These are phyloP conservation scores for Caenorhabditis sp. DNA, from an alignment of 2,888 invertebrate genomes.

Conservation along the genomic window DNA sequence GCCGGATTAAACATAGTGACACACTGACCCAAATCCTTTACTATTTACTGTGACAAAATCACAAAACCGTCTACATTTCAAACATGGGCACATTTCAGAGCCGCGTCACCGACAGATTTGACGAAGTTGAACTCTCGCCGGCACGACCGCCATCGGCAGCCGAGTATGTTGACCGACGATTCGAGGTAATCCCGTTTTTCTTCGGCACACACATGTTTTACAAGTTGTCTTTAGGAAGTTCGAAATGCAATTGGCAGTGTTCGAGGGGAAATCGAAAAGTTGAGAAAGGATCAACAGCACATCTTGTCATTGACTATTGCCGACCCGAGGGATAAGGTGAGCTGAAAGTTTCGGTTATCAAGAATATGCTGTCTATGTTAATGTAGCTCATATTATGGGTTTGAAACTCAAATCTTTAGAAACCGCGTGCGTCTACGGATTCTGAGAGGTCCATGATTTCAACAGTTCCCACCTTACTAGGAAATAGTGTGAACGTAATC, in stretches of 20 bases:
- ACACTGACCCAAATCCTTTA: constrained; percentile 50
- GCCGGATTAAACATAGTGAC: constrained; percentile 19
- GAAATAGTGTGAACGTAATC: no score
- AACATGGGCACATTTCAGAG: constrained; percentile 66
- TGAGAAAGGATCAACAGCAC: constrained; percentile 72
- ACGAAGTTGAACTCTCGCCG: constrained; percentile 74
- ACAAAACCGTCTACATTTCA: background rate
- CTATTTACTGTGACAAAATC: constrained; percentile 7
- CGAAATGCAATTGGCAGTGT: constrained; percentile 64
- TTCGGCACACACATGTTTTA: constrained; percentile 3
- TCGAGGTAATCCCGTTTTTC: constrained; percentile 58
- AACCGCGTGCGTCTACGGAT: no score
- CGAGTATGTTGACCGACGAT: constrained; percentile 69
- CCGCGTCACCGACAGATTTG: constrained; percentile 73
- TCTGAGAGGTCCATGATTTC: no score
- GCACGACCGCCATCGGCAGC: constrained; percentile 69
- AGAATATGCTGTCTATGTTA: no score
- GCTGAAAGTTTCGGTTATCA: background rate
- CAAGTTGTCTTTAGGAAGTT: constrained; percentile 56
- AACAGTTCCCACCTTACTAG: no score
- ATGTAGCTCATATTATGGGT: no score
- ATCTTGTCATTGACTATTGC: constrained; percentile 71
- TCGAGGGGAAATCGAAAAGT: constrained; percentile 68
- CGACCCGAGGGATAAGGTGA: constrained; percentile 73
- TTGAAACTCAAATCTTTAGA: no score